Base-by-base conservation (phyloP, 2,113 vertebrate species). In the Vanacampus margaritifer region DNA sequence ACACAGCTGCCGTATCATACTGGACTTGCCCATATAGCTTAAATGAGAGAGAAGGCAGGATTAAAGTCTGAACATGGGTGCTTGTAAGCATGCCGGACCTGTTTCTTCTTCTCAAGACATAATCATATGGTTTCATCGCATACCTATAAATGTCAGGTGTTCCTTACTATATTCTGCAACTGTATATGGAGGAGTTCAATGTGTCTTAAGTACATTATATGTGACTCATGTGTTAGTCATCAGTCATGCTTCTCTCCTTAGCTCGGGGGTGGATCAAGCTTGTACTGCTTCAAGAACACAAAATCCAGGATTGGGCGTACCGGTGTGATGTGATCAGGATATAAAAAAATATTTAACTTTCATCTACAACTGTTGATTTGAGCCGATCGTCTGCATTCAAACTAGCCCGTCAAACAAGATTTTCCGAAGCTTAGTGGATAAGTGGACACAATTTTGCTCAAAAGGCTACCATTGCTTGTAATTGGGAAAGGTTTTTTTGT, bases 11-110 rank as follows among this genome's bases (percentile, higher is more conserved):
- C 84, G 88, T 83, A 80, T 82, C 79, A 7, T 57, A 26, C 46
- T 43, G 41, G 78, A 89, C 86, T 84, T 87, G 85, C 73, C 80
- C 84, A 66, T 71, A 80, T 82, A 69, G 79, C 81, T 79, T 84
- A 79, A 86, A 86, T 83, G 68, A 74, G 71, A 83, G 78, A 81
- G 78, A 75, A 82, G 81, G 71, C 61, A 60, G 74, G 74, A 74
- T 81, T 69, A 78, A 75, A 76, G 77, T 82, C 79, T 86, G 64
- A 88, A 88, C 79, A 65, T 19, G 71, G 36, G 64, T 62, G 48
- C 3, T 24, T 67, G 72, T 79, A 74, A 82, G 73, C 86, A 88
- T 79, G 76, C 82, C 66, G 82, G 65, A 68, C 50, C 71, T 61
- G 32, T 73, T 75, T 66, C 62, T 60, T 28, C 51, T 62, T 79